Base-by-base conservation (phyloP, 37 sponge, comb jelly and placozoan species). In the Theonella swinhoei region DNA sequence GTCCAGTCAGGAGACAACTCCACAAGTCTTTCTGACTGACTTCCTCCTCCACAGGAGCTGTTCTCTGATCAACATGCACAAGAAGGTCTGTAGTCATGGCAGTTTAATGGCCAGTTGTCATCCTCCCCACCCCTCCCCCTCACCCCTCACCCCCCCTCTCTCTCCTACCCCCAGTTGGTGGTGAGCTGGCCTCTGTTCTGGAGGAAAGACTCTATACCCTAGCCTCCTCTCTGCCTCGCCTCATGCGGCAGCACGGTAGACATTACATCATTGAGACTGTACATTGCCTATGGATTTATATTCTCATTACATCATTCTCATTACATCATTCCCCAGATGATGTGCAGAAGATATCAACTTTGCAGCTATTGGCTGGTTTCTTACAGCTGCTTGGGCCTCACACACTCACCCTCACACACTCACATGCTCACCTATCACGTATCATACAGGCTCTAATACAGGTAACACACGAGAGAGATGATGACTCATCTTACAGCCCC, bases 361-460 rank as follows among this genome's bases (percentile, higher is more conserved):
- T 89, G n/a, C 78, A 86, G 29, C 77, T 93, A 33, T 38, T 93
- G 11, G 69, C 79, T 17, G 94, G 94, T 1, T 93, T 87, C 70
- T 65, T 93, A 54, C 31, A 70, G 61, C 62, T 89, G 38, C 84
- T 89, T 1, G 88, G 88, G 20, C 64, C 86, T 39, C 87, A 60
- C 38, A 70, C 86, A 17, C 37, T 5, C 23, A 26, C 47, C 1
- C 68, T 93, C 35, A 69, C 67, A 28, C 65, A 79, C 81, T 93
- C 94, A 17, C 79, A 64, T 33, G 29, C 88, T 30, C 94, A 93
- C 72, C 82, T 93, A 34, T 70, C 87, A 24, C 68, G 70, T 24
- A 54, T 93, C 43, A 34, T 73, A 34, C 72, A 70, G 54, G 87
- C 87, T 4, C 84, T 93, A 0, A 64, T 86, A 5, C 85, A 84